These are phyloP conservation scores for Oscheius sp. DNA, from an alignment of 1,140 invertebrate genomes.

Conservation along the genomic window DNA sequence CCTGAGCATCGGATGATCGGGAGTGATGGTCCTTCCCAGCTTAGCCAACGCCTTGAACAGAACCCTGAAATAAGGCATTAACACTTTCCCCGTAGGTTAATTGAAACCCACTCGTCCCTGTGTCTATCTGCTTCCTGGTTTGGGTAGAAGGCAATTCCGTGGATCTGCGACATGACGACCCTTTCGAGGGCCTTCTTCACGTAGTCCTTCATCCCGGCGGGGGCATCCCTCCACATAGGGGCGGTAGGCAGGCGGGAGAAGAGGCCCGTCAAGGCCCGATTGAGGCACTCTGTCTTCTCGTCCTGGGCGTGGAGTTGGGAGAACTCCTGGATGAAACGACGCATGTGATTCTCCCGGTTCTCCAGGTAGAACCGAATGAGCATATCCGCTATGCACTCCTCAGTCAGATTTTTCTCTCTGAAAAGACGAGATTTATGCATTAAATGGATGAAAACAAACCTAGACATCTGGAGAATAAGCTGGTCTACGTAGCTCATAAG, in stretches of 20 bases:
- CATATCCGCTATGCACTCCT: conserved; percentile 75
- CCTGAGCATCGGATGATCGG: conserved; percentile 45
- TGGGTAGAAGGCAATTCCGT: conserved; percentile 87
- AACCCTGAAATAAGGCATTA: conserved; percentile 49
- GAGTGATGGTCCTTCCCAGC: conserved; percentile 39
- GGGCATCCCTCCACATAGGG: conserved; percentile 73
- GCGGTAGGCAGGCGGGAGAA: conserved; percentile 71
- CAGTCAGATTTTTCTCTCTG: conserved; percentile 73
- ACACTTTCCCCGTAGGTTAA: background rate
- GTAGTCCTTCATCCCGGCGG: conserved; percentile 75
- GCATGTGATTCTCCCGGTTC: conserved; percentile 69
- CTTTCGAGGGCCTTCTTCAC: conserved; percentile 66
- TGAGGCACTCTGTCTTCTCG: conserved; percentile 65
- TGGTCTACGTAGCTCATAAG: conserved; percentile 76
- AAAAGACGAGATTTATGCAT: background rate
- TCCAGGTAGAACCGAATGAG: conserved; percentile 79
- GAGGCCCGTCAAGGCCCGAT: conserved; percentile 69
- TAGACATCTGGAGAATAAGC: conserved; percentile 63
- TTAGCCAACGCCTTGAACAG: conserved; percentile 45
- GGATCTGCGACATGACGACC: conserved; percentile 78
- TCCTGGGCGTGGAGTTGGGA: conserved; percentile 65
- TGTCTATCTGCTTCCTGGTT: conserved; percentile 92
- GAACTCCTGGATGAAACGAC: conserved; percentile 75
- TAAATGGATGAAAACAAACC: background rate
- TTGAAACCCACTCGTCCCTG: conserved; percentile 75